Evolutionary conservation across 2,888 invertebrate species (phyloP).

Genomic region (Ectemnius cavifrons): DNA sequence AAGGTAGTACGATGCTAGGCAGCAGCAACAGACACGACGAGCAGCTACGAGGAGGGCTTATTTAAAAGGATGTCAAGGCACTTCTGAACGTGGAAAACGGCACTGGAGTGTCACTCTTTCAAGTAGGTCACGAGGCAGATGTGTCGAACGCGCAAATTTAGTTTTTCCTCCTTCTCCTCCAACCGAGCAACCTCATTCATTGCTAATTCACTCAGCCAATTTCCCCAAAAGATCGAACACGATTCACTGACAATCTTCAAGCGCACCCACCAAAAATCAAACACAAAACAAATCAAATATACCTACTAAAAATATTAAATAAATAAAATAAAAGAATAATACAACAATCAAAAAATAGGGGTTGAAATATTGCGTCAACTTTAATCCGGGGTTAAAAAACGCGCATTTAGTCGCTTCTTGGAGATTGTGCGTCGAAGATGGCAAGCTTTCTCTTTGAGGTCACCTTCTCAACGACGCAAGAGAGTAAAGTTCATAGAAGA

Average conservation of each 20-base stretch:
- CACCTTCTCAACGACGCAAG: not conserved
- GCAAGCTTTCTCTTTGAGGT: not conserved
- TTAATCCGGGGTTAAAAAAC: no score
- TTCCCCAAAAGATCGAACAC: no score
- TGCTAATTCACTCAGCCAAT: not conserved
- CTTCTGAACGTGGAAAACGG: slow-evolving; percentile 38
- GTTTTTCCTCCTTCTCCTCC: slow-evolving; percentile 4
- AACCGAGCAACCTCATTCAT: not conserved
- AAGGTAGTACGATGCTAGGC: slow-evolving; percentile 10
- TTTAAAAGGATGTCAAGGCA: slow-evolving; percentile 49
- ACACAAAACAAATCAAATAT: no score
- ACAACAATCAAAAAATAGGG: no score
- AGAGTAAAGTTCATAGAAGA: not conserved
- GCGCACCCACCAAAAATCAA: no score
- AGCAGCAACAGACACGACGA: slow-evolving; percentile 29
- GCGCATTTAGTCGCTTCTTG: no score
- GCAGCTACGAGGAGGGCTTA: slow-evolving; percentile 29
- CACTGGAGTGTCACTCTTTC: slow-evolving; percentile 41
- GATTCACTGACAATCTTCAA: no score
- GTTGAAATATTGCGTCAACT: no score
- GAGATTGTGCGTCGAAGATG: no score
- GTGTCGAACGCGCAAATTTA: slow-evolving; percentile 41
- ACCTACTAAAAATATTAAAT: no score
- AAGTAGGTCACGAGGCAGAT: slow-evolving; percentile 44
- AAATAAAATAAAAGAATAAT: no score